Percentiles rank a stretch among this genome's conserved stretches.
phyloP scores from a whole-genome alignment of 2,797 vertebrate genomes.

The Cygnus olor region DNA sequence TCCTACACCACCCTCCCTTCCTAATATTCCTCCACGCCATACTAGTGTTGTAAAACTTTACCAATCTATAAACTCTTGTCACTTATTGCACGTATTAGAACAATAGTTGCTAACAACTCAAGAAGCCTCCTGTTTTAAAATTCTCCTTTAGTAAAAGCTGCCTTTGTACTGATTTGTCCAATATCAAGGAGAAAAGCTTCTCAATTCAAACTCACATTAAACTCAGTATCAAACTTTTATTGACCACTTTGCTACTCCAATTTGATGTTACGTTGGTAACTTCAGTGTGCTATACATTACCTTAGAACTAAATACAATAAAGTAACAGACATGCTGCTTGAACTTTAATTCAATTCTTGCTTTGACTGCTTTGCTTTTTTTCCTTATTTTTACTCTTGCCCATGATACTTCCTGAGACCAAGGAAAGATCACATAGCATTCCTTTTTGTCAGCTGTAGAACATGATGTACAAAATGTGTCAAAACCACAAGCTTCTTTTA shows the following conservation, averaged over 20 bases:
- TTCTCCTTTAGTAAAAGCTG: not conserved
- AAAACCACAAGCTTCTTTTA: not conserved
- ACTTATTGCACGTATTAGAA: not conserved
- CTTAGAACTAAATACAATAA: not conserved
- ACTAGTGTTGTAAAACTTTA: not conserved
- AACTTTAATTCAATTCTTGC: not conserved
- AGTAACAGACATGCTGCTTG: not conserved
- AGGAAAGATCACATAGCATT: not conserved
- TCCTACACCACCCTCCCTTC: not conserved
- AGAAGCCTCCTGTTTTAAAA: fast-evolving
- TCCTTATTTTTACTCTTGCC: not conserved
- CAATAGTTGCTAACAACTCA: not conserved
- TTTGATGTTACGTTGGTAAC: not conserved
- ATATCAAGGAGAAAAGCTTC: not conserved
- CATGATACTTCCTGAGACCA: not conserved
- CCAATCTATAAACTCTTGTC: fast-evolving
- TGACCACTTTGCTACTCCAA: not conserved
- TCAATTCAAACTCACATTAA: not conserved
- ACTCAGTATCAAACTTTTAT: not conserved
- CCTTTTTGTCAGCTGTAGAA: not conserved
- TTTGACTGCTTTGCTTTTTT: not conserved
- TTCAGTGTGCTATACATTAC: not conserved
- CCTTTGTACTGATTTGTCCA: not conserved
- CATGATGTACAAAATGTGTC: not conserved
- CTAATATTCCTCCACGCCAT: not conserved